Base-by-base conservation (phyloP, 1,140 invertebrate genomes). In the Chionoecetes opilio region DNA sequence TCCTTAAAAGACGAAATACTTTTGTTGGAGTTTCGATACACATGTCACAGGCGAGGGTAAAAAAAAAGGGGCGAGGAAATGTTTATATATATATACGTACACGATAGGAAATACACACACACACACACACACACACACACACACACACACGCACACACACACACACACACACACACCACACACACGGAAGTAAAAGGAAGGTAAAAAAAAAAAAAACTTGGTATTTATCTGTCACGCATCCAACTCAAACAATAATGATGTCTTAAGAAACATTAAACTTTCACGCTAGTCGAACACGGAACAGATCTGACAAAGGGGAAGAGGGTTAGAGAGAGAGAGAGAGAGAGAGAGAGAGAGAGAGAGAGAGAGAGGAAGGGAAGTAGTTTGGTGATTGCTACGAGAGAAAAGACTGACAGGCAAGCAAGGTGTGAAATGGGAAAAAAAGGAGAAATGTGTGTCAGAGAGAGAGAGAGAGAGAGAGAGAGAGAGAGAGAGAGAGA, bases 211-310 rank as follows among this genome's bases (percentile, higher is more conserved):
- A 46, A 46, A 46, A n/a, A 1, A n/a, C n/a, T 8, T n/a, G 63
- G 63, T 75, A 21, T 75, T 75, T 75, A 26, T 75, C 63, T 75
- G 21, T 75, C 63, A 26, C 26, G 21, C 11, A 26, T 75, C 63
- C 63, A 75, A 75, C 63, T 75, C n/a, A 75, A 75, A 75, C 63
- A 75, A 75, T 75, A 75, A 75, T 75, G 63, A 75, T 75, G n/a
- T 75, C n/a, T 75, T 26, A 8, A n/a, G 63, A 75, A n/a, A 21
- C 63, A 75, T 53, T 53, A 53, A 53, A 53, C 46, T 53, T 53
- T 17, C 2, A 53, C 46, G 46, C 46, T 17, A 53, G 21, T 17
- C 9, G 21, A 53, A 53, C 46, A 53, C 11, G 46, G 46, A 53
- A 53, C 46, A 53, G 11, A 53, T 53, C 46, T 53, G 46, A 53